Evolutionary conservation across 2,113 vertebrate genomes (phyloP), one percentile per base, ranked within the genome.

Genomic region (Apeltes quadracus): DNA sequence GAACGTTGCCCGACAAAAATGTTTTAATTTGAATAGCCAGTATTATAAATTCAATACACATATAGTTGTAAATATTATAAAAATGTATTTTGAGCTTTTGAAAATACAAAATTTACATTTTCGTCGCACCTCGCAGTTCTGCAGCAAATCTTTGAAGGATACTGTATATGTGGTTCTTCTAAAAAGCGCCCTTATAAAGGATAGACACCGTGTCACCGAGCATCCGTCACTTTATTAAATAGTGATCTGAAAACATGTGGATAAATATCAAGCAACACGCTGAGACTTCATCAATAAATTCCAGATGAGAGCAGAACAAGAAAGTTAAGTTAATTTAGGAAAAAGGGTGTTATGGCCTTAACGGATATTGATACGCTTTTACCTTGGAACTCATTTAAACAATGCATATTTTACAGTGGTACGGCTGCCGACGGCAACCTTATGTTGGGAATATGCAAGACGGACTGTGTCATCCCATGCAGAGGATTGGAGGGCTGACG

Each of bases 281-380:
- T 68, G 59, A 51, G 69, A 75, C 64, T 22, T 80, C 88, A 63
- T 72, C 64, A 79, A 84, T 57, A 59, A 14, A n/a, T 14, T 90
- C 71, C 56, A 87, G 68, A 84, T 79, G 38, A 84, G 67, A 66
- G 70, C 69, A 51, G 15, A 82, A 63, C 65, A 81, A 65, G 63
- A 81, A 56, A 66, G 85, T 75, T 67, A 57, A 76, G 83, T 84
- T 83, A 58, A 29, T 91, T 91, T 88, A 25, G 84, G 53, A 64
- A 86, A 89, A 82, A 76, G 53, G 7, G 46, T 79, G 76, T 61
- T 80, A 61, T 59, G 61, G 55, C 12, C 27, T n/a, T 61, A 73
- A 76, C 34, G 76, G 67, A 81, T 56, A 83, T 70, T 58, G 29
- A 25, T 3, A 25, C 20, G 16, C 8, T 66, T 15, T 13, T 11